phyloP scores from a whole-genome alignment of 2,888 invertebrate species.

The Formica aserva region DNA sequence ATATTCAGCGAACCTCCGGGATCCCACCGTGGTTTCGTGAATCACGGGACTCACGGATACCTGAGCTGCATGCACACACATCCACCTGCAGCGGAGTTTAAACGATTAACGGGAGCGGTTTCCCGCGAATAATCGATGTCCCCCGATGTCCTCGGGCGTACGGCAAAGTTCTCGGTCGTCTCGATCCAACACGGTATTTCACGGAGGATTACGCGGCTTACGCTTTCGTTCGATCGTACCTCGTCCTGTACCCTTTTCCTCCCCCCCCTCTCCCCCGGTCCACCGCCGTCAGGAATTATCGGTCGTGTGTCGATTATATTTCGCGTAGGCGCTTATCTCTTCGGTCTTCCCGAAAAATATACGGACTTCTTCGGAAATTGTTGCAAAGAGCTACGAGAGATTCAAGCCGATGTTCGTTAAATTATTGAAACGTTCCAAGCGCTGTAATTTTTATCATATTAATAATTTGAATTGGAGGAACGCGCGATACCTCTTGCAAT shows the following conservation, averaged over 20 bases:
- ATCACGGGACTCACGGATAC: constrained; percentile 62
- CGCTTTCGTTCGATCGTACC: constrained; percentile 78
- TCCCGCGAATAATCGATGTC: constrained; percentile 80
- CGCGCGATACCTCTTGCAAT: background rate
- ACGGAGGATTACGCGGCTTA: constrained; percentile 81
- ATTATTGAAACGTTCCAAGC: background rate
- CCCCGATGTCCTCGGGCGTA: constrained; percentile 73
- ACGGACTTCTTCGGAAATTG: background rate
- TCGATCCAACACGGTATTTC: constrained; percentile 80
- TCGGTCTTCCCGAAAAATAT: background rate
- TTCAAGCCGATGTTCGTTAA: background rate
- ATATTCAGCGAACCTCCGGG: constrained; percentile 39
- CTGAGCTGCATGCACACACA: constrained; percentile 47
- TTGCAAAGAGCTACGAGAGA: background rate
- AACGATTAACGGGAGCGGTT: constrained; percentile 77
- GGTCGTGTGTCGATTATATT: constrained; percentile 71
- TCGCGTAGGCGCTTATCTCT: constrained; percentile 35
- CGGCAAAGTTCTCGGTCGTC: constrained; percentile 76
- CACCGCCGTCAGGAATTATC: constrained; percentile 70
- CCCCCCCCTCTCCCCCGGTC: constrained; percentile 3
- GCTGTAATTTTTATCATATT: background rate
- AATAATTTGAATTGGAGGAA: background rate
- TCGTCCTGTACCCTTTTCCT: constrained; percentile 32
- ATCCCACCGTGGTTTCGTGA: constrained; percentile 63
- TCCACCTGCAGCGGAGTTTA: constrained; percentile 72